These are phyloP conservation scores for Amphimedon queenslandica DNA, from an alignment of 37 sponge, comb jelly and placozoan species.

Conservation along the genomic window DNA sequence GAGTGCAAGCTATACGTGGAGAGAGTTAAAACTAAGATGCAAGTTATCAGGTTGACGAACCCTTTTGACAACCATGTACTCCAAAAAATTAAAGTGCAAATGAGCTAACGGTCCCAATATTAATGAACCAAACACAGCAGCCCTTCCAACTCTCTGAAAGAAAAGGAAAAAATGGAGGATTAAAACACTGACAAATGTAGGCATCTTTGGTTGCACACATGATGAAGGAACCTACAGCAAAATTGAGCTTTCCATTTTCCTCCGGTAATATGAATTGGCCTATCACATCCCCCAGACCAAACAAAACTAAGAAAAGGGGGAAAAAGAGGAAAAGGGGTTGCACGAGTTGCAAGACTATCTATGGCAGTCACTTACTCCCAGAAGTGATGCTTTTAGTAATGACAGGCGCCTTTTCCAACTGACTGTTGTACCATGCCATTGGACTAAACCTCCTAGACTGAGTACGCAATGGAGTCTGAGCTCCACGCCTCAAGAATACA, in stretches of 20 bases:
- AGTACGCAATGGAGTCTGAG: too few species aligned
- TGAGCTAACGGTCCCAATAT: slow-evolving; percentile 67
- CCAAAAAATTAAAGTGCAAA: slow-evolving; percentile 66
- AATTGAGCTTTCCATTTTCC: slow-evolving; percentile 18
- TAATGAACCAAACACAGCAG: slow-evolving; percentile 59
- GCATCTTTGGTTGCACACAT: too few species aligned
- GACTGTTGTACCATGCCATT: slow-evolving; percentile 67
- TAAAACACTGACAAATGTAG: too few species aligned
- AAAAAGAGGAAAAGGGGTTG: neutral
- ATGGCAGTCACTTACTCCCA: slow-evolving; percentile 53
- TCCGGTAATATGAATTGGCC: slow-evolving; percentile 36
- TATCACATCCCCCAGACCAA: slow-evolving; percentile 62
- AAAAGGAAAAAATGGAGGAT: neutral
- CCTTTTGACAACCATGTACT: slow-evolving; percentile 50
- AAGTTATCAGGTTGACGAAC: slow-evolving; percentile 15
- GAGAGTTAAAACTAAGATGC: slow-evolving; percentile 3
- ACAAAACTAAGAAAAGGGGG: slow-evolving; percentile 34
- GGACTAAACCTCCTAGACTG: slow-evolving; percentile 32
- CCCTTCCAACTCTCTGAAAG: slow-evolving; percentile 15
- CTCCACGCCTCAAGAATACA: neutral
- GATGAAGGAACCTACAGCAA: too few species aligned
- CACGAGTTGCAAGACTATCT: too few species aligned
- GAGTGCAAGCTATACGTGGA: slow-evolving; percentile 32
- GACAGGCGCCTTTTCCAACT: slow-evolving; percentile 45
- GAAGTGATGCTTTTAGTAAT: slow-evolving; percentile 67